Percentiles rank a stretch among this genome's conserved stretches.
Evolutionary conservation across 30 jellyfish, hydroid and myxozoan genomes (phyloP).

Genomic region (Turritopsis dohrnii): DNA sequence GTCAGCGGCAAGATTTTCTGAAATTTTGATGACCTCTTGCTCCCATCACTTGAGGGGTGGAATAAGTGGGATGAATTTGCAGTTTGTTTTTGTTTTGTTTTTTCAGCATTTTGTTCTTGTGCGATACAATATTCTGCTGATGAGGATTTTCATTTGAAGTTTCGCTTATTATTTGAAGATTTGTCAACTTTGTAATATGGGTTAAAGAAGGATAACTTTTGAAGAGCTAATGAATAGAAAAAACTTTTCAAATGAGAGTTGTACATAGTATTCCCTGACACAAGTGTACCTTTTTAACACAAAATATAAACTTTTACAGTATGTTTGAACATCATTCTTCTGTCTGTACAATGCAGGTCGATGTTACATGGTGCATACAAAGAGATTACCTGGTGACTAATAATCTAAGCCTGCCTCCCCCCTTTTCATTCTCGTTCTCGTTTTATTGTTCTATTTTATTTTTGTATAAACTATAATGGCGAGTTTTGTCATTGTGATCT

Average conservation of each 20-base stretch:
- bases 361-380: not conserved
- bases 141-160: slow-evolving; percentile 10
- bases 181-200: slow-evolving; percentile 1
- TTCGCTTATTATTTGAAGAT: slow-evolving; percentile 9
- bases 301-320: not conserved
- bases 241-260: not conserved
- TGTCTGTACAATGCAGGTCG: not conserved
- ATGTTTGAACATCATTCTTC: not conserved
- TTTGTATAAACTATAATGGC: no score
- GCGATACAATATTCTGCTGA: slow-evolving; percentile 3
- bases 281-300: not conserved
- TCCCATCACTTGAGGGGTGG: not conserved
- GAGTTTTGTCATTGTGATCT: no score
- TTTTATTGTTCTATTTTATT: not conserved
- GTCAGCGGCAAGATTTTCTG: not conserved
- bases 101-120: slow-evolving; percentile 6
- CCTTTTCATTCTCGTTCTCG: not conserved
- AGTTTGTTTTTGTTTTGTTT: slow-evolving; percentile 4
- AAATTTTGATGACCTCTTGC: not conserved
- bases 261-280: not conserved
- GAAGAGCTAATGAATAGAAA: not conserved
- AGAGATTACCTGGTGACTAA: not conserved
- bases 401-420: not conserved
- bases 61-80: not conserved
- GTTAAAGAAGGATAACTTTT: not conserved